phyloP scores from a whole-genome alignment of 2,113 vertebrate genomes.

The Heterochromis multidens region DNA sequence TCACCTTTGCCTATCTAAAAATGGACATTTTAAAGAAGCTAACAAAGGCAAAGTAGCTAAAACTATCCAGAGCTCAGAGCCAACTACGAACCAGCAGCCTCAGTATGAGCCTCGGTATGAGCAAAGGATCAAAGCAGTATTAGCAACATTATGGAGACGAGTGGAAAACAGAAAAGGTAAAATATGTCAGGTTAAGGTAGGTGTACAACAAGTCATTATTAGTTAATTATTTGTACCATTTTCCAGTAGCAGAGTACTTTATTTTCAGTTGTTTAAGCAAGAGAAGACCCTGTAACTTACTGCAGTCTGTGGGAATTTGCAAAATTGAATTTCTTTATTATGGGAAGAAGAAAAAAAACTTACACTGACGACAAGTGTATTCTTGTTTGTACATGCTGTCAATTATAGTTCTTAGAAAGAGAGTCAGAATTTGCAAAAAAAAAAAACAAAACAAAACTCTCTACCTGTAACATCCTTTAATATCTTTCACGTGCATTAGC shows the following conservation, averaged over 20 bases:
- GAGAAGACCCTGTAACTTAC: accelerated
- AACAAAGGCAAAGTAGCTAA: too few species aligned
- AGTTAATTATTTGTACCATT: too few species aligned
- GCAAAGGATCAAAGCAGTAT: not conserved
- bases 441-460: not conserved
- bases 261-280: not conserved
- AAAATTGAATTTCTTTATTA: too few species aligned
- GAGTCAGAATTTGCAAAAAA: not conserved
- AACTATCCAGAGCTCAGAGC: not conserved
- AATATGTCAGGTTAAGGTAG: too few species aligned
- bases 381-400: not conserved
- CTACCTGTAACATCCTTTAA: too few species aligned
- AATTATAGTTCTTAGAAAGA: not conserved
- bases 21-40: not conserved
- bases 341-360: too few species aligned
- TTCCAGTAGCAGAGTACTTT: not conserved
- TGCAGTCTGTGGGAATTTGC: too few species aligned
- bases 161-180: not conserved
- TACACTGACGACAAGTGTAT: not conserved
- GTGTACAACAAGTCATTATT: too few species aligned
- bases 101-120: not conserved
- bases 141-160: not conserved
- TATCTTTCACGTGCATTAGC: too few species aligned
- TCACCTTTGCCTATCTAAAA: not conserved
- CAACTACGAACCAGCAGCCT: not conserved